Evolutionary conservation across 1,140 invertebrate genomes (phyloP), one percentile per base, ranked within the genome.

Genomic region (Drusus annulatus): DNA sequence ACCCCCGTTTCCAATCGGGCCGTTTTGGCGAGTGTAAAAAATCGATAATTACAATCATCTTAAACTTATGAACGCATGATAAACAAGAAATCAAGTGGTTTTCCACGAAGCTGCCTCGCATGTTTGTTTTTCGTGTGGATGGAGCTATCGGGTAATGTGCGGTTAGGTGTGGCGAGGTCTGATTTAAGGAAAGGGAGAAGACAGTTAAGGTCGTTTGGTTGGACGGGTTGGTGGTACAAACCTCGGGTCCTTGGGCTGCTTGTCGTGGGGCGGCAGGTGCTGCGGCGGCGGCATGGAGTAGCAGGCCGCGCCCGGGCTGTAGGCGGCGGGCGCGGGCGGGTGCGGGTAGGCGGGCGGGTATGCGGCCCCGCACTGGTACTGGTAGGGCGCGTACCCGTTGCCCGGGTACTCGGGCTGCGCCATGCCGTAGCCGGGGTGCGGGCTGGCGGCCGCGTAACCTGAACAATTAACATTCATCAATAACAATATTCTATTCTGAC

Each of bases 221-320:
- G 69, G 16, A 5, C 19, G n/a, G 51, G 8, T n/a, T n/a, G 71
- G 31, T 58, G 76, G 86, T 85, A 90, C 93, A 93, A 87, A 95
- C 95, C 94, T 94, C 86, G 93, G 93, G 84, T 96, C 95, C 86
- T 92, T 92, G 23, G 90, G 87, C 5, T 91, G 90, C 85, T 95
- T 95, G 88, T 94, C 93, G 85, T 94, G 91, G 51, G 94, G 93
- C 79, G 93, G 93, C 83, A 93, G 92, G 45, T 92, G 91, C 83
- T 95, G 92, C 21, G 94, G 94, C 23, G 95, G 94, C 81, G 94
- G 94, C 95, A 96, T 96, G 73, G 93, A 93, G 88, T 96, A 96
- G 87, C 95, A 96, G 31, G 94, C 93, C 36, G 94, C 93, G 62
- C 91, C 90, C 54, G 92, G 91, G 73, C 92, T 89, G 87, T 96